These are phyloP conservation scores for Paracentrotus lividus DNA, from an alignment of 53 echinoderm and acorn worm species.

Conservation along the genomic window DNA sequence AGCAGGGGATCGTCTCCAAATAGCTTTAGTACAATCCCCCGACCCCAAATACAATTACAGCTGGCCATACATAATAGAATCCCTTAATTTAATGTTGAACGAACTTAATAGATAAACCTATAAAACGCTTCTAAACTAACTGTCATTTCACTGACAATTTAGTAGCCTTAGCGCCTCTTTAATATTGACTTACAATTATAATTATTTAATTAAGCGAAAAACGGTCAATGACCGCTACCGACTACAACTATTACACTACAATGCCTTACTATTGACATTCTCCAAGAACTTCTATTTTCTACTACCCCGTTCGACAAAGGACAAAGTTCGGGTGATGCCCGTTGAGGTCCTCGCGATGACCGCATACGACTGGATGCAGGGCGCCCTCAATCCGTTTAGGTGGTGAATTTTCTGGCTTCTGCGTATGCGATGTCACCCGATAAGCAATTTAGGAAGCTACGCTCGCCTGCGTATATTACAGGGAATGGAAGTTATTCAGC, in stretches of 20 bases:
- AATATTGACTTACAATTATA: too few relatives aligned
- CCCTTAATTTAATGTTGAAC: too few relatives aligned
- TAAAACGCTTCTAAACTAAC: too few relatives aligned
- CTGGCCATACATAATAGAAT: too few relatives aligned
- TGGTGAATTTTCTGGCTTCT: slow-evolving; percentile 70
- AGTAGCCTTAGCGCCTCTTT: too few relatives aligned
- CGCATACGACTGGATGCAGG: slow-evolving; percentile 24
- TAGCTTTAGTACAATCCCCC: too few relatives aligned
- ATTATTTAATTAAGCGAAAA: too few relatives aligned
- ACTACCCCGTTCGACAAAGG: not conserved
- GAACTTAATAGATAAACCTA: too few relatives aligned
- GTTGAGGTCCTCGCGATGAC: slow-evolving; percentile 40
- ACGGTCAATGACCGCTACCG: too few relatives aligned
- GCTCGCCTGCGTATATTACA: slow-evolving; percentile 56
- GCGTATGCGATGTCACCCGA: not conserved
- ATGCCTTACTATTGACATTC: slow-evolving; percentile 5
- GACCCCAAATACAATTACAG: too few relatives aligned
- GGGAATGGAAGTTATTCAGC: slow-evolving; percentile 65
- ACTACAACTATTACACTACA: not conserved
- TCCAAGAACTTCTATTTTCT: slow-evolving; percentile 16
- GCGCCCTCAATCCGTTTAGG: not conserved
- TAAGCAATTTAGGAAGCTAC: slow-evolving; percentile 42
- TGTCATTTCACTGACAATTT: too few relatives aligned
- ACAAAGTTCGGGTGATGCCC: slow-evolving; percentile 46
- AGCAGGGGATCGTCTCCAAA: too few relatives aligned